Base-by-base conservation (phyloP, 2,113 vertebrate species). In the Pluvialis apricaria region DNA sequence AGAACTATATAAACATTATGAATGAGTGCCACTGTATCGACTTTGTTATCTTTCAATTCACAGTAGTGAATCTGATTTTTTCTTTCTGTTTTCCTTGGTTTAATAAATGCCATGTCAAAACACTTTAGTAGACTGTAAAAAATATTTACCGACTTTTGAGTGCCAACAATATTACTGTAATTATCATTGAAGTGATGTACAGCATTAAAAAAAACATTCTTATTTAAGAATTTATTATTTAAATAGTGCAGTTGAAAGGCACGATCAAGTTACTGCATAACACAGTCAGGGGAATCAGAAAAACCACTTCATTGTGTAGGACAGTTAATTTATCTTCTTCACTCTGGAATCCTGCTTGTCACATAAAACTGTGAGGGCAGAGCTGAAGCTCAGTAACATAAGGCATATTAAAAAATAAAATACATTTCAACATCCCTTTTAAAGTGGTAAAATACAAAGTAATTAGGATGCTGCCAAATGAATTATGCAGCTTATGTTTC, bases 361-460 rank as follows among this genome's bases (percentile, higher is more conserved):
- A 86, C n/a, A 32, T 86, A 83, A 77, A 83, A 62, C 18, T 68
- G 7, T 38, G 60, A 92, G 38, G 71, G 26, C n/a, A 95, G 64
- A 70, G 29, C 13, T 91, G 69, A 90, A 83, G 62, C 60, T 88
- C n/a, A 15, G n/a, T 75, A 86, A 54, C 47, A 73, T 86, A 88
- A 60, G n/a, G n/a, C 64, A 90, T 93, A 87, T 78, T 93, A 83
- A 94, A 92, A 84, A 91, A 73, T 86, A 58, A 95, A 96, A 88
- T 58, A 38, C n/a, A 75, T 91, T 94, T 92, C 81, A 86, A 71
- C 20, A 2, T 25, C 29, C 71, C 24, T 87, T 91, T 69, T 76
- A 55, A 84, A 91, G 32, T 45, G 22, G 14, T 57, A 90, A 84
- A 90, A 72, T 79, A 47, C 19, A 92, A 95, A 90, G 77, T 90